Percentiles rank a stretch among this genome's conserved stretches.
phyloP scores from a whole-genome alignment of 2,888 invertebrate species.

The Leptarthrus brevirostris region DNA sequence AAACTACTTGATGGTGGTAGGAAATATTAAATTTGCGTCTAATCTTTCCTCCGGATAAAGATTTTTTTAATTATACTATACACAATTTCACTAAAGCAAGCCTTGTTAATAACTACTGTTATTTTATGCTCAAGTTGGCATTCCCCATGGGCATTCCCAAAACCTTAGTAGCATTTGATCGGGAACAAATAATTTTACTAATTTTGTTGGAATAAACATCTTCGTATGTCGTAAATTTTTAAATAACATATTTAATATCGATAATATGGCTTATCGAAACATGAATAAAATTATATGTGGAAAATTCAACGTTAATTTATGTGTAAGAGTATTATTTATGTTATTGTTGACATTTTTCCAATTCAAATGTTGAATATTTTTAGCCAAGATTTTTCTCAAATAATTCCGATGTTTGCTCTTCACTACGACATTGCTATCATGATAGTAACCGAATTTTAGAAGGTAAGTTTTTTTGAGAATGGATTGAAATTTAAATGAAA shows the following conservation, averaged over 20 bases:
- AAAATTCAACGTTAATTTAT: constrained; percentile 2
- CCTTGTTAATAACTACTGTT: too few species aligned
- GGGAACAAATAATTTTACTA: not conserved
- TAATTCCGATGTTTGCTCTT: not conserved
- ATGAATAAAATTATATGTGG: constrained; percentile 26
- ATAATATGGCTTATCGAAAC: constrained; percentile 9
- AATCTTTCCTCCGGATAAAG: too few species aligned
- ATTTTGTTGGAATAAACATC: not conserved
- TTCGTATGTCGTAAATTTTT: not conserved
- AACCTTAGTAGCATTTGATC: not conserved
- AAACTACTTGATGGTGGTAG: too few species aligned
- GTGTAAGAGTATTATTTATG: not conserved
- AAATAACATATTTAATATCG: not conserved
- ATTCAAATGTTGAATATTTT: not conserved
- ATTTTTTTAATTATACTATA: too few species aligned
- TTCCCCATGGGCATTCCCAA: too few species aligned
- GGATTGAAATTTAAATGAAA: not conserved
- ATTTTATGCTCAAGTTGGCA: too few species aligned
- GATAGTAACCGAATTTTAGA: not conserved
- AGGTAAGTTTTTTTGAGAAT: not conserved
- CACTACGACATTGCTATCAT: not conserved
- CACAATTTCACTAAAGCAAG: too few species aligned
- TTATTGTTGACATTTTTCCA: too few species aligned
- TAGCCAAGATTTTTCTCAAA: not conserved
- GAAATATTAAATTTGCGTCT: too few species aligned